phyloP scores from a whole-genome alignment of 92 coral and sea anemone genomes.

The Phenganax marumi region DNA sequence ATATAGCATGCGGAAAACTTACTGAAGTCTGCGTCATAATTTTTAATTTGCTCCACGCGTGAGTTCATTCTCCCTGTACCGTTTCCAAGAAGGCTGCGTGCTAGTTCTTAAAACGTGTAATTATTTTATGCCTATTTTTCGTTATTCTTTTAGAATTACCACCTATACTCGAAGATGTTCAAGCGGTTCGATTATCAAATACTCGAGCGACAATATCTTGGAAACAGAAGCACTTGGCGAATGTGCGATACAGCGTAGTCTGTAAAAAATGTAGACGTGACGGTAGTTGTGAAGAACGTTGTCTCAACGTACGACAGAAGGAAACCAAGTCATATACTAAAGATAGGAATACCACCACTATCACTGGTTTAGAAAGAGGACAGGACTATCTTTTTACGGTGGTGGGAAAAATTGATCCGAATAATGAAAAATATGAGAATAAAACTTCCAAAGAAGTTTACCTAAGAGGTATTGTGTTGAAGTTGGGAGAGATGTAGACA shows the following conservation, averaged over 20 bases:
- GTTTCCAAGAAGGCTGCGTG: too few relatives aligned
- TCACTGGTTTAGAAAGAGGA: slow-evolving; percentile 10
- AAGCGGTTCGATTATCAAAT: slow-evolving; percentile 21
- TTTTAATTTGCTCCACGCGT: too few relatives aligned
- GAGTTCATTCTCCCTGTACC: too few relatives aligned
- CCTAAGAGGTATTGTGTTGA: not conserved
- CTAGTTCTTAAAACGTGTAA: too few relatives aligned
- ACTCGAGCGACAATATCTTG: slow-evolving; percentile 18
- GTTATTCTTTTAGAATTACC: slow-evolving; percentile 9
- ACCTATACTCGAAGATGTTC: not conserved
- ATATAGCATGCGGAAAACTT: too few relatives aligned
- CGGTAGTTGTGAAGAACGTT: not conserved
- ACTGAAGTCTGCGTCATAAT: too few relatives aligned
- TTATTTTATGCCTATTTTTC: not conserved
- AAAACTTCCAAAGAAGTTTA: slow-evolving; percentile 2
- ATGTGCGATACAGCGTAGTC: not conserved
- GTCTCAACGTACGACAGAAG: not conserved
- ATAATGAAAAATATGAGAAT: not conserved
- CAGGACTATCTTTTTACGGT: slow-evolving; percentile 1
- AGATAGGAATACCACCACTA: not conserved
- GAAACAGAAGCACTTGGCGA: not conserved
- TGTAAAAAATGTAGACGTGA: not conserved
- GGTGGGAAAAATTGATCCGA: not conserved
- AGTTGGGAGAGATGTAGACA: not conserved
- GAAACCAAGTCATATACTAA: not conserved